phyloP scores from a whole-genome alignment of 2,888 invertebrate species.

The Lepidocyrtoides sp. region DNA sequence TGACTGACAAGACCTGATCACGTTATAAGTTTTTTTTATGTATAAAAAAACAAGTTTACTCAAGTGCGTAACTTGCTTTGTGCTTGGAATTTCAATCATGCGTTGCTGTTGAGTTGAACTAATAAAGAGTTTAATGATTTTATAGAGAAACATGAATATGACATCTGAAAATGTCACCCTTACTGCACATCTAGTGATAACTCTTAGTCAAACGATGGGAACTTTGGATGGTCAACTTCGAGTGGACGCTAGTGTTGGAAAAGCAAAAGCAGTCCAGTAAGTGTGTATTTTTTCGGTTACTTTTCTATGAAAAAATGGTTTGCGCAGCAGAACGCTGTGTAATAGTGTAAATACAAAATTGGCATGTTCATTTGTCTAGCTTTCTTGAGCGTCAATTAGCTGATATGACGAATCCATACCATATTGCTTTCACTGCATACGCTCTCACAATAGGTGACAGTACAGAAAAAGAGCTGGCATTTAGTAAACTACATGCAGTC shows the following conservation, averaged over 20 bases:
- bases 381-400: slow-evolving; percentile 86
- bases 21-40: too few relatives aligned
- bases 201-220: slow-evolving; percentile 86
- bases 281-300: background rate
- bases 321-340: background rate
- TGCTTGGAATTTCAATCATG: too few relatives aligned
- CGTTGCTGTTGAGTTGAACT: too few relatives aligned
- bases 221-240: slow-evolving; percentile 86
- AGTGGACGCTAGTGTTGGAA: slow-evolving; percentile 86
- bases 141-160: slow-evolving; percentile 78
- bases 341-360: slow-evolving; percentile 36
- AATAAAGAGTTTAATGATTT: too few relatives aligned
- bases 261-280: slow-evolving; percentile 85
- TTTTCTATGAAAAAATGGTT: too few relatives aligned
- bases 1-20: too few relatives aligned
- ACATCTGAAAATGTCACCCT: slow-evolving; percentile 86
- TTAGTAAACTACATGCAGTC: slow-evolving; percentile 86
- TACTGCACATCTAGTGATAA: slow-evolving; percentile 88
- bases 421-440: slow-evolving; percentile 88
- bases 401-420: slow-evolving; percentile 87
- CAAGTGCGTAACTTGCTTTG: too few relatives aligned
- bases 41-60: too few relatives aligned
- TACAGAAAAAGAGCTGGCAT: slow-evolving; percentile 86
- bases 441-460: slow-evolving; percentile 87
- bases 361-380: slow-evolving; percentile 75